Evolutionary conservation across 2,113 vertebrate species (phyloP), one percentile per base, ranked within the genome.

Genomic region (Thamnophis sirtalis): DNA sequence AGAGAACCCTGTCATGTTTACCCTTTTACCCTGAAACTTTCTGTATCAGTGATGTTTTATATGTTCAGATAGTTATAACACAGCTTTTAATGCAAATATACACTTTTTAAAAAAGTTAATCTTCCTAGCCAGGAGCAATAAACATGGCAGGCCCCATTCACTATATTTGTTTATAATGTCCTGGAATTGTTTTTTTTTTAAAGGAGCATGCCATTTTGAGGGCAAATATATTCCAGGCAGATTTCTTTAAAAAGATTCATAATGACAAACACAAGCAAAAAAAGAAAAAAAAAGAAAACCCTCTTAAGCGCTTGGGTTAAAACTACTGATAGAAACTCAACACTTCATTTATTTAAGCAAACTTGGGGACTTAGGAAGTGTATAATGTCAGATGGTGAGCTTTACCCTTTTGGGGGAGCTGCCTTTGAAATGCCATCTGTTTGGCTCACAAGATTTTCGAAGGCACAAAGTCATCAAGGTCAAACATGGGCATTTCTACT

Each of bases 381-480:
- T 58, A 55, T 84, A 91, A 58, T 88, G 86, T 84, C 92, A 93
- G 86, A 91, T 50, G 54, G 53, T 56, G 38, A 88, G 53, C 48
- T 22, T 53, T 60, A 84, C 22, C 58, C 54, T 49, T 84, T 84
- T 89, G 48, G 49, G 90, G 24, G 85, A 91, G 68, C 33, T 86
- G 63, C 24, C 58, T 87, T 85, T 91, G 53, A 93, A 93, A 93
- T 90, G 51, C 63, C 90, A 58, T 88, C 92, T 91, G 89, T 55
- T 38, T 60, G 48, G 26, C 48, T 89, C 48, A n/a, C 68, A 89
- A 56, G 88, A 54, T 63, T 84, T 88, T 84, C 9, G 43, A 56
- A 91, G 13, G n/a, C 85, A 88, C 84, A 13, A 84, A 60, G 68
- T 91, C 90, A 88, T 91, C 48, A 92, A 60, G 48, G 68, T 63